These are phyloP conservation scores for Paraplagusia blochii DNA, from an alignment of 2,113 vertebrate species.

Conservation along the genomic window DNA sequence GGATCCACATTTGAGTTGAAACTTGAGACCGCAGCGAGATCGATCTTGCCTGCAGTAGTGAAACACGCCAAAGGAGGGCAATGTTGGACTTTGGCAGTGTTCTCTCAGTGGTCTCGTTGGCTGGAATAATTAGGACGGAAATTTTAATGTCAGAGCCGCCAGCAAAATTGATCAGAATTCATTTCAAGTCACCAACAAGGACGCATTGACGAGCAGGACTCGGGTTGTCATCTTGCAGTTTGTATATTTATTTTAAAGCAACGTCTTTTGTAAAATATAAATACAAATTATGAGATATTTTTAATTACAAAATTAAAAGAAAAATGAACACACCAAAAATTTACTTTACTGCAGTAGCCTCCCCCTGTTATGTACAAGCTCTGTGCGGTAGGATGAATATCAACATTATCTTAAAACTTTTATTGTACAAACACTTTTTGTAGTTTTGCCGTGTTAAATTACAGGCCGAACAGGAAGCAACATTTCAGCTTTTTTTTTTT, in stretches of 20 bases:
- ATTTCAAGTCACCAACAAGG: not conserved
- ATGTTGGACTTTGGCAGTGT: slow-evolving; percentile 21
- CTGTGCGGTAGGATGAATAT: slow-evolving; percentile 88
- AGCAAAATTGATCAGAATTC: not conserved
- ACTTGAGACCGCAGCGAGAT: slow-evolving; percentile 14
- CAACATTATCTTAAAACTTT: slow-evolving; percentile 80
- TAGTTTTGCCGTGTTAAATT: slow-evolving; percentile 93
- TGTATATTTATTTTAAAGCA: slow-evolving; percentile 89
- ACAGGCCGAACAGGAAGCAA: slow-evolving; percentile 84
- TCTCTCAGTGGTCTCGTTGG: not conserved
- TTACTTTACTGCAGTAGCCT: slow-evolving; percentile 79
- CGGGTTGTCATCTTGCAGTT: slow-evolving; percentile 84
- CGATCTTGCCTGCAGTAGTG: slow-evolving; percentile 21
- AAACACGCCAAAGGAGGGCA: slow-evolving; percentile 60
- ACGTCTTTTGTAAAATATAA: slow-evolving; percentile 99
- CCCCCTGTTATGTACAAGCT: slow-evolving; percentile 91
- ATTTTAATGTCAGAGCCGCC: slow-evolving; percentile 24
- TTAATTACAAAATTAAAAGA: slow-evolving; percentile 99
- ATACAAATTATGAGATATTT: slow-evolving; percentile 97
- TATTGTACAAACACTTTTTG: slow-evolving; percentile 93
- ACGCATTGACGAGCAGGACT: slow-evolving; percentile 28
- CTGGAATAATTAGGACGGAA: slow-evolving; percentile 17
- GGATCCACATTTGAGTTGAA: not conserved
- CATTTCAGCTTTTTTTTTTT: slow-evolving; percentile 75
- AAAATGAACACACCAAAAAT: slow-evolving; percentile 89